phyloP scores from a whole-genome alignment of 1,140 invertebrate species.

The Ridgeia piscesae region DNA sequence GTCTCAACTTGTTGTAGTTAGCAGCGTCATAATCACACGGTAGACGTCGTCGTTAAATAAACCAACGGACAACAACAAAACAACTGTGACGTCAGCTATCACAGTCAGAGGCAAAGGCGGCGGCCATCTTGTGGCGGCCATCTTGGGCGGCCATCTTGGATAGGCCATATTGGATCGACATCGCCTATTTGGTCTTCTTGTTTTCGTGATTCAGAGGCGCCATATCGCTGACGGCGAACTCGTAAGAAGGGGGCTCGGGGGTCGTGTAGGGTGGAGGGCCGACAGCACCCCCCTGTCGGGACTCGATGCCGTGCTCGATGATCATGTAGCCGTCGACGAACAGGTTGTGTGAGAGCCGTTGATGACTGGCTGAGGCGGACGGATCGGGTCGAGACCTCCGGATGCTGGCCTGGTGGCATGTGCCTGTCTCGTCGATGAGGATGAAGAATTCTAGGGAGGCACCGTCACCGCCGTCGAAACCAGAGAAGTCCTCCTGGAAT shows the following conservation, averaged over 20 bases:
- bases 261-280: neutral
- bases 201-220: neutral
- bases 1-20: neutral
- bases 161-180: neutral
- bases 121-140: neutral
- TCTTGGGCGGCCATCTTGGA: neutral
- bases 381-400: neutral
- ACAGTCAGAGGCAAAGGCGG: neutral
- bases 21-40: neutral
- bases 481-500: neutral
- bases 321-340: neutral
- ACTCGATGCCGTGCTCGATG: neutral
- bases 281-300: neutral
- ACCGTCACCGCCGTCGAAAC: neutral
- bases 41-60: neutral
- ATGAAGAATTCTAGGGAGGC: neutral
- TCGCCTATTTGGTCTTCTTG: neutral
- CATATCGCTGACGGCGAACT: neutral
- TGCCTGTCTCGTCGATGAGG: neutral
- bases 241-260: neutral
- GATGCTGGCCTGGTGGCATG: neutral
- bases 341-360: neutral
- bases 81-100: neutral
- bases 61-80: neutral
- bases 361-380: neutral